Conservation (phyloP, 2,113 vertebrate genomes). For the Cercocebus atys region DNA sequence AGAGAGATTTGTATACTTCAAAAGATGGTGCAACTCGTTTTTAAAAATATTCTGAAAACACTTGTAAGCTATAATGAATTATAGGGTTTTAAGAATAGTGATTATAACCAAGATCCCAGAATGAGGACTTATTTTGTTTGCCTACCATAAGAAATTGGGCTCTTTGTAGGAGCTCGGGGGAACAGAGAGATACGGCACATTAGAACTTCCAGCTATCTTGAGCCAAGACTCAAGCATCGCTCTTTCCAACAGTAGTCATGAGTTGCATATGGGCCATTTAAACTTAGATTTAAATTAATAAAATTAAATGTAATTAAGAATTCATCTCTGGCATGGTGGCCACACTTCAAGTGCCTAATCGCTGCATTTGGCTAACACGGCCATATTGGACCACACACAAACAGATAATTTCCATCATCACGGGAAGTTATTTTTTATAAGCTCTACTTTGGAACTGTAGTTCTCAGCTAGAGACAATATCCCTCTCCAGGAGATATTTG, state of each 20-base stretch:
- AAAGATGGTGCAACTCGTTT: neutral
- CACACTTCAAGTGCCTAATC: neutral
- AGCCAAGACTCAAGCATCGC: neutral
- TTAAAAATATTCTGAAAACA: neutral
- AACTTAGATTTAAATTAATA: neutral
- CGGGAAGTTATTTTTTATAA: neutral
- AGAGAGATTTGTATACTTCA: neutral
- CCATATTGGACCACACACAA: neutral
- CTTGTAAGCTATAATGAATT: neutral
- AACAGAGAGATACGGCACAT: neutral
- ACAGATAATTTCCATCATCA: neutral
- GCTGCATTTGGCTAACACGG: neutral
- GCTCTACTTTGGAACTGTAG: neutral
- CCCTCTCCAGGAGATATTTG: neutral
- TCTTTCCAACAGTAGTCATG: neutral
- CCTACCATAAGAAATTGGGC: neutral
- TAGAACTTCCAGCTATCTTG: neutral
- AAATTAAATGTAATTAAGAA: neutral
- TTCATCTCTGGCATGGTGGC: neutral
- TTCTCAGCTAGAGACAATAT: neutral
- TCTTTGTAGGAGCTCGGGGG: accelerated
- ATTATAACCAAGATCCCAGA: neutral
- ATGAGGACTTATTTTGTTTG: neutral
- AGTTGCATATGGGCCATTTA: neutral
- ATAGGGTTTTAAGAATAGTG: neutral